Evolutionary conservation across 2,888 invertebrate genomes (phyloP).

Genomic region (Epinotia bilunana): DNA sequence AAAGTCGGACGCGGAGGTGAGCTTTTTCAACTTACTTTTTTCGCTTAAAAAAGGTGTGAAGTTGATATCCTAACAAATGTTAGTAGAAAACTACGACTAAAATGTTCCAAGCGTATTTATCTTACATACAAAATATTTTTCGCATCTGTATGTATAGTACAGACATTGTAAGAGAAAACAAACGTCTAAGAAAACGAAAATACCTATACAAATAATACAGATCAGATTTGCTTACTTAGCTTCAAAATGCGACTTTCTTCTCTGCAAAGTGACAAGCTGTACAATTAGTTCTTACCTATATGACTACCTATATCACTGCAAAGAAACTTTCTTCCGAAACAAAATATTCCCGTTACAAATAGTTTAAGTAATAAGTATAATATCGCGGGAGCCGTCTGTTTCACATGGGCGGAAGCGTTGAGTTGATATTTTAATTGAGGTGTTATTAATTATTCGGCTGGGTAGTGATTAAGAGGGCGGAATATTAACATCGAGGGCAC

Average conservation of each 20-base stretch:
- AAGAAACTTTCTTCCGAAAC: not conserved
- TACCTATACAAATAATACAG: not conserved
- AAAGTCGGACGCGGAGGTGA: conserved; percentile 9
- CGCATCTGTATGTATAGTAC: not conserved
- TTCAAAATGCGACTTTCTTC: no score
- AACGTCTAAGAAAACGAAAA: not conserved
- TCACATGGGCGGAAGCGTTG: conserved; percentile 71
- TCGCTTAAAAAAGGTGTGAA: conserved; percentile 6
- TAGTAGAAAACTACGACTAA: conserved; percentile 7
- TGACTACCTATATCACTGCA: no score
- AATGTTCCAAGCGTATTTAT: not conserved
- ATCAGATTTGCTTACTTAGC: not conserved
- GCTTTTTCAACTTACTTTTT: conserved; percentile 8
- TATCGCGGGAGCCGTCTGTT: conserved; percentile 52
- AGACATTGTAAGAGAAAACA: not conserved
- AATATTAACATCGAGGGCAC: conserved; percentile 69
- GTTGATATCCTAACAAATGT: conserved; percentile 2
- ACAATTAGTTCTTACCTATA: no score
- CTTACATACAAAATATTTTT: conserved; percentile 8
- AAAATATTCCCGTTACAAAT: conserved; percentile 6
- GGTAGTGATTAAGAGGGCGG: conserved; percentile 79
- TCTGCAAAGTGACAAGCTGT: no score
- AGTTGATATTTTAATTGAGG: conserved; percentile 80
- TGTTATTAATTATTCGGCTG: conserved; percentile 78
- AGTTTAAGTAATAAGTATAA: conserved; percentile 17